phyloP scores from a whole-genome alignment of 2,888 invertebrate genomes.

The Drosophila falleni region DNA sequence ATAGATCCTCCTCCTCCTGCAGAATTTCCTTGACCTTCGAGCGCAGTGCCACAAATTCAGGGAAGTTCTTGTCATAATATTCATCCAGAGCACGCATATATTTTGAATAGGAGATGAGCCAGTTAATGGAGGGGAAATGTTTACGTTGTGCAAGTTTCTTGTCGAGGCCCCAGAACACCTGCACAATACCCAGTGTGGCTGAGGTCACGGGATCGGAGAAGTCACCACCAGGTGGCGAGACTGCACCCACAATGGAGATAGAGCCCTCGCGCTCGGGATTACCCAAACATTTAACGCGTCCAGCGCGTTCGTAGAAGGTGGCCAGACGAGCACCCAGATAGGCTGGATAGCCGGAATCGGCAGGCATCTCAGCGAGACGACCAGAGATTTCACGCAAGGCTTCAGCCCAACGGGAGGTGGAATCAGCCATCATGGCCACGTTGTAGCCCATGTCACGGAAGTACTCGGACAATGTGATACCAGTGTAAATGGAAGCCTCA shows the following conservation, averaged over 20 bases:
- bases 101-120: slow-evolving; percentile 99
- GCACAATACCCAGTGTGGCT: slow-evolving; percentile 98
- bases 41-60: slow-evolving; percentile 97
- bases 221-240: slow-evolving; percentile 99
- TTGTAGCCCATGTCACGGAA: slow-evolving; percentile 99
- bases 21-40: slow-evolving; percentile 97
- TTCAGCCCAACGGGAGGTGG: slow-evolving; percentile 99
- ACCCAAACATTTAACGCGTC: slow-evolving; percentile 97
- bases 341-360: slow-evolving; percentile 99
- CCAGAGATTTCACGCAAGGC: slow-evolving; percentile 98
- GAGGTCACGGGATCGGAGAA: slow-evolving; percentile 99
- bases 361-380: slow-evolving; percentile 99
- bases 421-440: slow-evolving; percentile 99
- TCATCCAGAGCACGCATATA: slow-evolving; percentile 99
- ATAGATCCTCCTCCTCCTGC: slow-evolving; percentile 99
- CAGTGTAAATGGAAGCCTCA: slow-evolving; percentile 99
- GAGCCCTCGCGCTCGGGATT: slow-evolving; percentile 99
- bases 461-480: slow-evolving; percentile 99
- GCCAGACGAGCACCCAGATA: slow-evolving; percentile 99
- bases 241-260: slow-evolving; percentile 99
- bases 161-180: slow-evolving; percentile 99
- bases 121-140: slow-evolving; percentile 99
- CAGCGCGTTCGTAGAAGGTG: slow-evolving; percentile 99
- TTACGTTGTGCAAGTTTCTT: slow-evolving; percentile 99
- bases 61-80: slow-evolving; percentile 98